phyloP scores from a whole-genome alignment of 2,888 invertebrate species.

The Atherix ibis region DNA sequence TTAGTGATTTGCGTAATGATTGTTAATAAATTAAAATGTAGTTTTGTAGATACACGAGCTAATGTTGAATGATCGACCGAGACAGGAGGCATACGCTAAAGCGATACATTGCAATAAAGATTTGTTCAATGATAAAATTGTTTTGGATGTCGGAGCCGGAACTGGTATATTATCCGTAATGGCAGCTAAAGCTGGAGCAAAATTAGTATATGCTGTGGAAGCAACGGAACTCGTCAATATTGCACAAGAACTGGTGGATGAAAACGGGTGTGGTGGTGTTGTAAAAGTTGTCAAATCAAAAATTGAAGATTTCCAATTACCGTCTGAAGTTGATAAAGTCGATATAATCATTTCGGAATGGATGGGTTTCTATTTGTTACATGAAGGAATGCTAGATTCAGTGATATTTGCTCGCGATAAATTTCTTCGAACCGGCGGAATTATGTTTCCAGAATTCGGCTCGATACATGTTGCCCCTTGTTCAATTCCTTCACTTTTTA shows the following conservation, averaged over 20 bases:
- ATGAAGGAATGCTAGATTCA: conserved; percentile 91
- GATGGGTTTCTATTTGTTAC: conserved; percentile 95
- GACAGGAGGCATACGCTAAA: conserved; percentile 63
- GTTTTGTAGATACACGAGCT: conserved; percentile 53
- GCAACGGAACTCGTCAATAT: conserved; percentile 54
- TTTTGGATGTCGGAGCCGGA: conserved; percentile 76
- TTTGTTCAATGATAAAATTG: conserved; percentile 57
- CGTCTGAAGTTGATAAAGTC: conserved; percentile 44
- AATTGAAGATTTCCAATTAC: conserved; percentile 60
- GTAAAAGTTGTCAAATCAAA: conserved; percentile 59
- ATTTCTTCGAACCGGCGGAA: conserved; percentile 55
- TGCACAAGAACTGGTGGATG: conserved; percentile 47
- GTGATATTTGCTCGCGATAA: conserved; percentile 67
- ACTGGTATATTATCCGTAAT: conserved; percentile 81
- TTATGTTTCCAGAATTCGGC: conserved; percentile 58
- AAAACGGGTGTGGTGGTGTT: conserved; percentile 49
- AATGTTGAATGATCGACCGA: conserved; percentile 60
- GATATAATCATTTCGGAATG: conserved; percentile 91
- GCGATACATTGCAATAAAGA: conserved; percentile 55
- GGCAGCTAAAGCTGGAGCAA: conserved; percentile 78
- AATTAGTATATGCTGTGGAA: conserved; percentile 71
- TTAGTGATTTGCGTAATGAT: too few relatives aligned
- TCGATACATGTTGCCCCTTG: conserved; percentile 37
- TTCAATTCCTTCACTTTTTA: conserved; percentile 40
- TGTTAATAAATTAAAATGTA: too few relatives aligned